Percentiles rank a stretch among this genome's conserved stretches.
Evolutionary conservation across 2,797 vertebrate species (phyloP).

Genomic region (Lophotriccus pileatus): DNA sequence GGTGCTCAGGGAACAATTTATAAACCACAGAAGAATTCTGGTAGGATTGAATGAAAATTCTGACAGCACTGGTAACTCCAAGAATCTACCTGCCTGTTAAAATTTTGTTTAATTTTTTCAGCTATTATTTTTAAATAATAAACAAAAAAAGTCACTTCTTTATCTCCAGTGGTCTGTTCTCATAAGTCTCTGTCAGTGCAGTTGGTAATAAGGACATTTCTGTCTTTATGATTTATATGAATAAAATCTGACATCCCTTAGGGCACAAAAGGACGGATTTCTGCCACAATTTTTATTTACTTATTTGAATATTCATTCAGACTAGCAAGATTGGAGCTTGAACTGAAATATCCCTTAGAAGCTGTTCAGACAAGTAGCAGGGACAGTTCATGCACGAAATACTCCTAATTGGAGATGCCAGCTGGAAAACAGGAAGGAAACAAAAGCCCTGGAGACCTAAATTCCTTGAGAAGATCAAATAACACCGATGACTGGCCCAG

Average conservation of each 20-base stretch:
- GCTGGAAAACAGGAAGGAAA: not conserved
- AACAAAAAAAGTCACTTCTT: not conserved
- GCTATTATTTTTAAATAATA: not conserved
- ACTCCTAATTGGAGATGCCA: not conserved
- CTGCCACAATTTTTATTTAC: not conserved
- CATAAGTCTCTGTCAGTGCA: not conserved
- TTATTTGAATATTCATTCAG: not conserved
- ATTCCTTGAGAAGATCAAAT: not conserved
- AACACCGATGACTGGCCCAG: not conserved
- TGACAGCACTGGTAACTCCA: not conserved
- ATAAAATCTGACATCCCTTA: not conserved
- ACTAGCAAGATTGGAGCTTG: not conserved
- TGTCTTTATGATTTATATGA: not conserved
- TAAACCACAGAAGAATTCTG: not conserved
- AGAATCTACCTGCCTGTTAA: not conserved
- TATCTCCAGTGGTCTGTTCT: not conserved
- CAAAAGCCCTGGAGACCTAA: not conserved
- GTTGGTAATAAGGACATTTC: not conserved
- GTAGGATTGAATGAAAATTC: accelerated
- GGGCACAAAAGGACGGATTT: not conserved
- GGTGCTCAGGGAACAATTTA: not conserved
- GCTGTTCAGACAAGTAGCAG: not conserved
- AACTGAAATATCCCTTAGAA: not conserved
- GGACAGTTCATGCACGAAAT: not conserved
- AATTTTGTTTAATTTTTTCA: not conserved